Base-by-base conservation (phyloP, 2,888 invertebrate species). In the Teleiodes luculella region DNA sequence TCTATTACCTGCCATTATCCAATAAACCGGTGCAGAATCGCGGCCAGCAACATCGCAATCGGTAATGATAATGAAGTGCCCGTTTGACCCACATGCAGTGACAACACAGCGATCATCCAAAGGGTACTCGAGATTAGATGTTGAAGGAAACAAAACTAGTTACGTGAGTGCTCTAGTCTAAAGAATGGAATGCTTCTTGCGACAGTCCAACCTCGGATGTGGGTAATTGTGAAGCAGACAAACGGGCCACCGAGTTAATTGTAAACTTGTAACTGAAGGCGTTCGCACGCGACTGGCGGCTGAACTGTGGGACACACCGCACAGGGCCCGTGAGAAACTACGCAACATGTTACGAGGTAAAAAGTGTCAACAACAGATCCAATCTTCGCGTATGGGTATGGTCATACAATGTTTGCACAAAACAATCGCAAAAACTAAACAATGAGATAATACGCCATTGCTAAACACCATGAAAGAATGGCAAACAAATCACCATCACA, bases 161-260 rank as follows among this genome's bases (percentile, higher is more conserved):
- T 86, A 83, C 81, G 80, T 83, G 79, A 83, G 59, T 72, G 62
- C 65, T 65, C 69, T 62, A 64, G 43, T 24, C 24, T 24, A 76
- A 78, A 83, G 72, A 81, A 83, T 80, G 79, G 78, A 79, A 83
- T 75, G 76, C 66, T 67, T 76, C 78, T 83, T 82, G 78, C 83
- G 76, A 82, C 78, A 83, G 73, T 69, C 71, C 78, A 81, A 70
- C 80, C 80, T 83, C 81, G 81, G 77, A 80, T 79, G 74, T 77
- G 64, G 73, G 71, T 78, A 80, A 81, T 78, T 75, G 69, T 68
- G 64, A 64, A 70, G 71, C 67, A 59, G 52, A 68, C 70, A 67
- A 72, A 65, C 69, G 66, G 71, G 63, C 67, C 61, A 67, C 61
- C 62, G 65, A 73, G 67, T 73, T 68, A 70, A 70, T 66, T 67